phyloP scores from a whole-genome alignment of 35 echinoderm and acorn worm species.

The Eucidaris tribuloides region DNA sequence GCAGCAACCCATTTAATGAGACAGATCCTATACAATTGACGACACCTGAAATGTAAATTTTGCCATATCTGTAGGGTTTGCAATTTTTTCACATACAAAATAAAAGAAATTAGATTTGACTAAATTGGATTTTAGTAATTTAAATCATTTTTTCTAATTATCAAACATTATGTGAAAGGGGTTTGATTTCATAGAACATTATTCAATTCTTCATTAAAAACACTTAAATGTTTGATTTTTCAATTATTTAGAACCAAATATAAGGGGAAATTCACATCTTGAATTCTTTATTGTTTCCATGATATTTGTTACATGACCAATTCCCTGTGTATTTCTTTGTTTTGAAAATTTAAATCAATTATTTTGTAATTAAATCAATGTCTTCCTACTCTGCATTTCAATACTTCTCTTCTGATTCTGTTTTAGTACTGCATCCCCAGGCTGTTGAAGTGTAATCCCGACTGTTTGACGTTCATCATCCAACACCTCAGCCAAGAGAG shows the following conservation, averaged over 20 bases:
- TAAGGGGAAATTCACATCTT: background rate
- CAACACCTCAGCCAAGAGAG: conserved; percentile 18
- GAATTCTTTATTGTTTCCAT: background rate
- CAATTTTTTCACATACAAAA: too few relatives aligned
- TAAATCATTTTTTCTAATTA: too few relatives aligned
- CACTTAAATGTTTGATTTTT: background rate
- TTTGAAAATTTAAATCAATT: background rate
- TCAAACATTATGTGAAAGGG: too few relatives aligned
- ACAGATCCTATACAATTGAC: too few relatives aligned
- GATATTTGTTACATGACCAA: background rate
- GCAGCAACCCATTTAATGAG: too few relatives aligned
- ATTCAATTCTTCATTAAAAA: too few relatives aligned
- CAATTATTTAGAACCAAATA: background rate
- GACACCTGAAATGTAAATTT: too few relatives aligned
- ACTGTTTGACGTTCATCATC: conserved; percentile 54
- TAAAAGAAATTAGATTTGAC: too few relatives aligned
- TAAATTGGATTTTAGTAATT: too few relatives aligned
- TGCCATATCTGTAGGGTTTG: too few relatives aligned
- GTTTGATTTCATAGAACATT: too few relatives aligned
- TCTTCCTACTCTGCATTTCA: background rate
- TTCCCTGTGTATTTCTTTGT: background rate
- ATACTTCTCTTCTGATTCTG: conserved; percentile 27
- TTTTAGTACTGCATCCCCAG: conserved; percentile 77
- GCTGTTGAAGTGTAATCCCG: conserved; percentile 75
- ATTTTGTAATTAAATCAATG: background rate